Conservation (phyloP, 2,888 invertebrate genomes). For the Mamestra brassicae region DNA sequence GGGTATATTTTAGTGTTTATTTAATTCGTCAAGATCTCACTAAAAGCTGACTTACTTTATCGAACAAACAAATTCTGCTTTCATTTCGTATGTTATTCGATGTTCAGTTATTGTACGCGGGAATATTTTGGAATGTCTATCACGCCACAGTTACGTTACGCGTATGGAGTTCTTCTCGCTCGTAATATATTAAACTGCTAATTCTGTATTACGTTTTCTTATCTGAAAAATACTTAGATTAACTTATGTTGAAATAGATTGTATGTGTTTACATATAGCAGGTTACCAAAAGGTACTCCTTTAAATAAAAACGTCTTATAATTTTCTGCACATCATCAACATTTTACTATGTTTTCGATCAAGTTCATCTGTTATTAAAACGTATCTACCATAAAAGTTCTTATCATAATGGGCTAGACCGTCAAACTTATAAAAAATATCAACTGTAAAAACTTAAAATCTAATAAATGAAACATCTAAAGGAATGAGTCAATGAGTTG, state of each 20-base stretch:
- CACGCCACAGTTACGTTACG: background rate
- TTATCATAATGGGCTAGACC: background rate
- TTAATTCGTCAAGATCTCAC: constrained; percentile 78
- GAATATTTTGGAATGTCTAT: background rate
- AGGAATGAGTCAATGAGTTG: constrained; percentile 31
- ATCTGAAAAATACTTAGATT: background rate
- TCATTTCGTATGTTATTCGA: constrained; percentile 50
- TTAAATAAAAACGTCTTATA: too few relatives aligned
- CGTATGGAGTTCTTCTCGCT: background rate
- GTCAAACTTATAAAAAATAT: background rate
- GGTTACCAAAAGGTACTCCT: too few relatives aligned
- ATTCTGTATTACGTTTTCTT: background rate
- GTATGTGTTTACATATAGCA: too few relatives aligned
- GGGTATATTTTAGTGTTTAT: constrained; percentile 82
- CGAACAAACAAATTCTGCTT: constrained; percentile 65
- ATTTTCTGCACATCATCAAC: too few relatives aligned
- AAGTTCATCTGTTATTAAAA: too few relatives aligned
- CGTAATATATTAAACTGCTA: background rate
- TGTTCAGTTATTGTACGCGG: constrained; percentile 37
- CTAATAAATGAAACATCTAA: constrained; percentile 13
- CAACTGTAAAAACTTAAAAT: background rate
- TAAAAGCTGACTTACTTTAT: constrained; percentile 67
- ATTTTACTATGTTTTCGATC: too few relatives aligned
- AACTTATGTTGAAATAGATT: background rate
- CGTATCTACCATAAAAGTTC: too few relatives aligned